Evolutionary conservation across 2,888 invertebrate genomes (phyloP), one percentile per base, ranked within the genome.

Genomic region (Cheiracanthium punctorium): DNA sequence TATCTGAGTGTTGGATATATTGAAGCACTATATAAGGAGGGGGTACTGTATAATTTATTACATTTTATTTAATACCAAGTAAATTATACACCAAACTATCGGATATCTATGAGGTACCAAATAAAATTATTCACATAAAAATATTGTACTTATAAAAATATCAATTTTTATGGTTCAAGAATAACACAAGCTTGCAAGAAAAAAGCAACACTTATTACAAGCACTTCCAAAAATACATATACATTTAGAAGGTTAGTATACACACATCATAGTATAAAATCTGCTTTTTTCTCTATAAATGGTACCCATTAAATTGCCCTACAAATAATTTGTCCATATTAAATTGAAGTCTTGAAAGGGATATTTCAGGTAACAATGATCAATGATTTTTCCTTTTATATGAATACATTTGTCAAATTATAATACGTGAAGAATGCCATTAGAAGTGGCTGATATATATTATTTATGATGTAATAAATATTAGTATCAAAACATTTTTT

Each of bases 61-160:
- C n/a, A n/a, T n/a, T n/a, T n/a, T n/a, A n/a, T n/a, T n/a, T n/a
- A n/a, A n/a, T n/a, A n/a, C n/a, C n/a, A n/a, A n/a, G n/a, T n/a
- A n/a, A n/a, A n/a, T n/a, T n/a, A n/a, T n/a, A n/a, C n/a, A n/a
- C n/a, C n/a, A n/a, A n/a, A n/a, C n/a, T n/a, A n/a, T n/a, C n/a
- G n/a, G n/a, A n/a, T n/a, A n/a, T n/a, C n/a, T n/a, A n/a, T n/a
- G n/a, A n/a, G n/a, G 20, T 69, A 69, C n/a, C 7, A 24, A 71
- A 43, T 71, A 43, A 71, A 43, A 43, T 43, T 71, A 71, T 29
- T 43, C 24, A 17, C 41, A 71, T 43, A 71, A 71, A 71, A 43
- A 71, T 71, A 71, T 32, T 37, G 37, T 30, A 69, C 29, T 43
- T 71, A 71, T 71, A 71, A 71, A 71, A 71, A 71, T 71, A 71